Base-by-base conservation (phyloP, 2,888 invertebrate genomes). In the Archips xylosteana region DNA sequence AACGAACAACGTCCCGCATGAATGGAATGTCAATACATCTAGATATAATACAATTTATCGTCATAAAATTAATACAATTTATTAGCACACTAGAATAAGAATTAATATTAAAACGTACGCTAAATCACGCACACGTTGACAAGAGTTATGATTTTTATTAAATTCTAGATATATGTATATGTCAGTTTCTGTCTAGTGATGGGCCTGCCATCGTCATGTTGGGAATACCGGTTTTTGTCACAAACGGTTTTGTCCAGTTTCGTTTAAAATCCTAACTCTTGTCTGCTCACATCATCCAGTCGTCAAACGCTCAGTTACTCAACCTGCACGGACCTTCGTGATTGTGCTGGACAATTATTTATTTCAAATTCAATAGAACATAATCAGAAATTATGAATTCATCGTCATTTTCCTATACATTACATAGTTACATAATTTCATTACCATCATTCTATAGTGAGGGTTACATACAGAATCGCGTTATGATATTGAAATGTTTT, bases 11-110 rank as follows among this genome's bases (percentile, higher is more conserved):
- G 91, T 92, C 91, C 87, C 87, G 91, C 91, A 89, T 90, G 84
- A 92, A 93, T 89, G 92, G 92, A 92, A 92, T 92, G 92, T 90
- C 83, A 85, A 88, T 84, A 83, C 88, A 86, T 90, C 89, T 87
- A 89, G 88, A 88, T 94, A 92, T 91, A 92, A 91, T 93, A 94
- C 92, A 94, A 87, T 89, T 90, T 87, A 88, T 86, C 87, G 86
- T 88, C 87, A 86, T 90, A 89, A 88, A 91, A 92, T 92, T 94
- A 92, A 90, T 92, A 92, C 88, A 88, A 91, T 87, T 91, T 87
- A 94, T 94, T 94, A 94, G 94, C 92, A 94, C 94, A 90, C 94
- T 94, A 94, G 83, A 89, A 85, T 91, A 92, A 91, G 80, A 89
- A 91, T 92, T 93, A 92, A 90, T 91, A 88, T 84, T 91, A 89